A percentile compares a stretch with the other conserved stretches of the same genome.
phyloP scores from a whole-genome alignment of 2,888 invertebrate species.

The Agrochola lychnidis region DNA sequence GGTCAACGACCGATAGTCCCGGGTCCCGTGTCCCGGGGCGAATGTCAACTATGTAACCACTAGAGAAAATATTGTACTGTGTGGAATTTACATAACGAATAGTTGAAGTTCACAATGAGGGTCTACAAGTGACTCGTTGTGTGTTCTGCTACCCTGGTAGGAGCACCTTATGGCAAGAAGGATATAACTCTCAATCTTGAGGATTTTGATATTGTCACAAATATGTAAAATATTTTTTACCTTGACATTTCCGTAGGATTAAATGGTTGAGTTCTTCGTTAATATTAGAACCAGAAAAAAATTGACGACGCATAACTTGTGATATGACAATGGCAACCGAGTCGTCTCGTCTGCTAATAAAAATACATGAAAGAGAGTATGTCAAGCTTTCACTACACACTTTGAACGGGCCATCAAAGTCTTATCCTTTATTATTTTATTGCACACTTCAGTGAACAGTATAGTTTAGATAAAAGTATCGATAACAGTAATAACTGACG shows the following conservation, averaged over 20 bases:
- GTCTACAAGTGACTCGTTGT: slow-evolving; percentile 27
- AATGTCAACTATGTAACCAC: slow-evolving; percentile 37
- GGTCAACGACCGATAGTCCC: slow-evolving; percentile 47
- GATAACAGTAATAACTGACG: slow-evolving; percentile 38
- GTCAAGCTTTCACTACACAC: slow-evolving; percentile 12
- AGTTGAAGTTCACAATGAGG: slow-evolving; percentile 24
- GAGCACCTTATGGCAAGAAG: not conserved
- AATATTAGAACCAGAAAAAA: not conserved
- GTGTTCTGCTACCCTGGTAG: slow-evolving; percentile 39
- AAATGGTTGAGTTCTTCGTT: not conserved
- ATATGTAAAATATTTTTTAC: not conserved
- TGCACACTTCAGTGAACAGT: slow-evolving; percentile 47
- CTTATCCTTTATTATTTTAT: slow-evolving; percentile 46
- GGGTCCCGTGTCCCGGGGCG: slow-evolving; percentile 8
- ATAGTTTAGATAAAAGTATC: slow-evolving; percentile 36
- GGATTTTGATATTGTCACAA: too few relatives aligned
- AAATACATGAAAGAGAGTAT: not conserved
- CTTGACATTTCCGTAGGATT: not conserved
- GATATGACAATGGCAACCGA: not conserved
- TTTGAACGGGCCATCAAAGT: slow-evolving; percentile 19
- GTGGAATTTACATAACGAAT: slow-evolving; percentile 44
- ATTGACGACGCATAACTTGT: too few relatives aligned
- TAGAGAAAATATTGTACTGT: slow-evolving; percentile 37
- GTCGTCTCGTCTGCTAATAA: not conserved
- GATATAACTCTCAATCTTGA: not conserved